These are phyloP conservation scores for Lepus europaeus DNA, from an alignment of 2,113 vertebrate species.

Conservation along the genomic window DNA sequence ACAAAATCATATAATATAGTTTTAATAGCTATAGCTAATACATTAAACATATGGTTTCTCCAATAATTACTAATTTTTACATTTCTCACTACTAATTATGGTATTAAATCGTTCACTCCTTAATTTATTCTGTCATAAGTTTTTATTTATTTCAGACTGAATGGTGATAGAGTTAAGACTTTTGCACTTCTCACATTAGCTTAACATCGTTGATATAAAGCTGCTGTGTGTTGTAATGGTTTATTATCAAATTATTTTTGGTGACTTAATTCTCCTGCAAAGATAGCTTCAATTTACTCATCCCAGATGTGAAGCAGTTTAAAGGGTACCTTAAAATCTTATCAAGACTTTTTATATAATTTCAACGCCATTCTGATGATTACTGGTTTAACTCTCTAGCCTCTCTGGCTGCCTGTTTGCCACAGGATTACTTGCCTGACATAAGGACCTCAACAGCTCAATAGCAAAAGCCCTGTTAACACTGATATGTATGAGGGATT, in stretches of 20 bases:
- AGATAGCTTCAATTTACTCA: constrained; percentile 57
- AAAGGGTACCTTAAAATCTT: constrained; percentile 60
- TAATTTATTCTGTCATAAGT: constrained; percentile 81
- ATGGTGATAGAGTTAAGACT: constrained; percentile 66
- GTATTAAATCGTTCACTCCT: constrained; percentile 79
- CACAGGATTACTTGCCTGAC: neutral
- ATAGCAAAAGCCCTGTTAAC: too few species aligned
- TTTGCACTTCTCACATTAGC: constrained; percentile 70
- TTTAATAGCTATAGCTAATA: constrained; percentile 79
- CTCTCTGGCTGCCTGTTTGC: neutral
- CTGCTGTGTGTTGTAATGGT: constrained; percentile 25
- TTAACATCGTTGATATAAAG: constrained; percentile 54
- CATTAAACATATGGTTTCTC: constrained; percentile 80
- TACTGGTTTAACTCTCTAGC: neutral
- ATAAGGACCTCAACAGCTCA: too few species aligned
- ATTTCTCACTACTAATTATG: constrained; percentile 78
- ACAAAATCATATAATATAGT: constrained; percentile 78
- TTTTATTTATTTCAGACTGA: constrained; percentile 79
- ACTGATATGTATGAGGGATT: too few species aligned
- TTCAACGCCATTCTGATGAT: constrained; percentile 45
- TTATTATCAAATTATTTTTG: constrained; percentile 75
- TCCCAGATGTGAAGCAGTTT: constrained; percentile 62
- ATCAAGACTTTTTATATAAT: constrained; percentile 28
- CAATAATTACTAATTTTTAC: constrained; percentile 80
- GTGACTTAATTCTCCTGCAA: constrained; percentile 73